These are phyloP conservation scores for Drosophila melanica DNA, from an alignment of 1,140 invertebrate species.

Conservation along the genomic window DNA sequence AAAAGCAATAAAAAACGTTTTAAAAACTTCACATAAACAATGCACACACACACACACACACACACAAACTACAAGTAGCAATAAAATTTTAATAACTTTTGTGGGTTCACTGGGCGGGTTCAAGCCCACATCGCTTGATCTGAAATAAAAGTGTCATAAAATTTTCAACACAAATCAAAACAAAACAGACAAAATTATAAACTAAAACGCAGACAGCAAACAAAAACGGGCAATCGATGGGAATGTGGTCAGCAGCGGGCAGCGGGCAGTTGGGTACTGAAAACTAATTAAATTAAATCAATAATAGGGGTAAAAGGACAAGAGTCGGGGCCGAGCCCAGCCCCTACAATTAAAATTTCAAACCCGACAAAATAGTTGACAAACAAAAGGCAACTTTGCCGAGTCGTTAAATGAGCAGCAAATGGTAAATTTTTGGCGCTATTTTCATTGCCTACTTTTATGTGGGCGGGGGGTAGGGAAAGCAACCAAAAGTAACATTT, in stretches of 20 bases:
- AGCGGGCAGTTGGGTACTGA: slow-evolving; percentile 20
- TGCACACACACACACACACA: slow-evolving; percentile 3
- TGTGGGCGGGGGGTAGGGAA: slow-evolving; percentile 12
- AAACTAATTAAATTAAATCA: slow-evolving; percentile 79
- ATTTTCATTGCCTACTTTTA: slow-evolving; percentile 46
- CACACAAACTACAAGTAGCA: slow-evolving; percentile 36
- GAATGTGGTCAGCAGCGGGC: slow-evolving; percentile 41
- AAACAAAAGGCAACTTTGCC: slow-evolving; percentile 22
- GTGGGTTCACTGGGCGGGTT: slow-evolving; percentile 48
- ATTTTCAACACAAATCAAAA: slow-evolving; percentile 59
- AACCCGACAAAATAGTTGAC: slow-evolving; percentile 22
- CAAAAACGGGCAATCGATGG: slow-evolving; percentile 63
- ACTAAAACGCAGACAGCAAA: slow-evolving; percentile 64
- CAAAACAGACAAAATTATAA: slow-evolving; percentile 51
- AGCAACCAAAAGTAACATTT: slow-evolving; percentile 64
- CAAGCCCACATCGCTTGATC: slow-evolving; percentile 32
- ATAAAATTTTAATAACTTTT: slow-evolving; percentile 76
- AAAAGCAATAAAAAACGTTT: slow-evolving; percentile 58
- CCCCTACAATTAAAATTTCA: slow-evolving; percentile 51
- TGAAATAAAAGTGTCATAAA: slow-evolving; percentile 29
- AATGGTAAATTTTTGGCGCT: slow-evolving; percentile 50
- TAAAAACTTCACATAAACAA: slow-evolving; percentile 38
- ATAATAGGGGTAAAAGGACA: slow-evolving; percentile 47
- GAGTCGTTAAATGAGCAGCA: slow-evolving; percentile 48
- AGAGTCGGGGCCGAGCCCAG: slow-evolving; percentile 5